Percentiles rank a stretch among this genome's conserved stretches.
Conservation (phyloP, 2,797 vertebrate species). For the Adelosebastes latens region DNA sequence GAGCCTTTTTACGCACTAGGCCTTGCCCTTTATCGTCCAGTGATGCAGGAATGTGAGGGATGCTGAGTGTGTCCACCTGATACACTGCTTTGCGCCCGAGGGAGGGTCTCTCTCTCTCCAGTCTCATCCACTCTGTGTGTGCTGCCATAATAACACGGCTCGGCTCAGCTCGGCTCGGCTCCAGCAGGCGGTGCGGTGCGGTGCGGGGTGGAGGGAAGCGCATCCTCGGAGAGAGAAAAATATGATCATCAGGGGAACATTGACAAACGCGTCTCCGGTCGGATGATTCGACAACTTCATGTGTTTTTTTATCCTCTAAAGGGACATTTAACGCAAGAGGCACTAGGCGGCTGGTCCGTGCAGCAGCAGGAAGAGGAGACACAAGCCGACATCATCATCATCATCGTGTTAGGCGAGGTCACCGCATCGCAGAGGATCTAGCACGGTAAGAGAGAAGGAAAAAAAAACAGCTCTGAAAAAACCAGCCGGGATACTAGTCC, state of each 20-base stretch:
- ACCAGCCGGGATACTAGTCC: neutral
- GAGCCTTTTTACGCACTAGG: neutral
- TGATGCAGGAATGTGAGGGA: conserved; percentile 74
- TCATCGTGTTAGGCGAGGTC: conserved; percentile 56
- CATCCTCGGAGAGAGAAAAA: conserved; percentile 64
- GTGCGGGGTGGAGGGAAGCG: conserved; percentile 22
- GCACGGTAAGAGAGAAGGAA: conserved; percentile 63
- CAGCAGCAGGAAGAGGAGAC: neutral
- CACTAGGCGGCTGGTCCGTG: neutral
- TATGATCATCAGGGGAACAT: conserved; percentile 49
- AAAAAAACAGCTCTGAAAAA: neutral
- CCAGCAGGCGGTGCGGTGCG: neutral
- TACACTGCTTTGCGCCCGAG: conserved; percentile 63
- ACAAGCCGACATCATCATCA: conserved; percentile 29
- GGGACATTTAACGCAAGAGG: conserved; percentile 24
- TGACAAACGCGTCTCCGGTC: conserved; percentile 29
- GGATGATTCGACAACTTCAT: conserved; percentile 27
- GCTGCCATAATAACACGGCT: conserved; percentile 68
- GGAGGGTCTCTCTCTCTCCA: conserved; percentile 71
- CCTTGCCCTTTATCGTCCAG: conserved; percentile 48
- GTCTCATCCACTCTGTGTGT: conserved; percentile 17
- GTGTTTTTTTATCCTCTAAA: conserved; percentile 24
- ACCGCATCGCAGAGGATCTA: conserved; percentile 36
- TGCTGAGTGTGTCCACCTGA: conserved; percentile 77
- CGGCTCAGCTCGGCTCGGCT: conserved; percentile 8